phyloP scores from a whole-genome alignment of 2,888 invertebrate species.

The Rhagonycha fulva region DNA sequence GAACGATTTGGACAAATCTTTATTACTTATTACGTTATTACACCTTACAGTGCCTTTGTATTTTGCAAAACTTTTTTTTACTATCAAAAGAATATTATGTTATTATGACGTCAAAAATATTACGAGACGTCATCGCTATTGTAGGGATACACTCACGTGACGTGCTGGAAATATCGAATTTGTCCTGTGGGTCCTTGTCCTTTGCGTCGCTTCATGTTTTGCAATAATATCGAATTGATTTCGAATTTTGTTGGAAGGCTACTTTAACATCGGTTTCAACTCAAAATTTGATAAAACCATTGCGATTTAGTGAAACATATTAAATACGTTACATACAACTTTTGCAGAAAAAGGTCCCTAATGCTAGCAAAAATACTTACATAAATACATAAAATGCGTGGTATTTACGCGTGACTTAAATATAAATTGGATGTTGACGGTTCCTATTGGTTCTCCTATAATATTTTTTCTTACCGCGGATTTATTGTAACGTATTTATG shows the following conservation, averaged over 20 bases:
- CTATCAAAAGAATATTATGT: background rate
- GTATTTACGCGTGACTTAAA: background rate
- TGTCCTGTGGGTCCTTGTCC: conserved; percentile 35
- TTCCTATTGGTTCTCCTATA: background rate
- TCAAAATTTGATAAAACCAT: background rate
- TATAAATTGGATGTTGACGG: background rate
- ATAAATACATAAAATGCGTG: background rate
- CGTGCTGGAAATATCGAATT: conserved; percentile 33
- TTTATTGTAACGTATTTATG: background rate
- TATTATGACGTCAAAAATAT: conserved; percentile 13
- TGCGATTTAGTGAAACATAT: background rate
- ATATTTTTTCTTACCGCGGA: background rate
- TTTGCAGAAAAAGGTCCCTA: background rate
- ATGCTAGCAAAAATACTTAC: background rate
- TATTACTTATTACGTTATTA: background rate
- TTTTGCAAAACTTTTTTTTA: background rate
- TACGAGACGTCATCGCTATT: conserved; percentile 32
- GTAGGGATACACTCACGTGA: conserved; percentile 31
- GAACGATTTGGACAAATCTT: background rate
- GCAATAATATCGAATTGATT: background rate
- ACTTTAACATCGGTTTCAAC: background rate
- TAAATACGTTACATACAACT: background rate
- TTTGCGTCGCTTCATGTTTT: conserved; percentile 6
- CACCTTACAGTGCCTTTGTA: no score
- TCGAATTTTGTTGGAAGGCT: background rate